Percentiles rank a stretch among this genome's conserved stretches.
Evolutionary conservation across 2,113 vertebrate genomes (phyloP).

Genomic region (Isurus oxyrinchus): DNA sequence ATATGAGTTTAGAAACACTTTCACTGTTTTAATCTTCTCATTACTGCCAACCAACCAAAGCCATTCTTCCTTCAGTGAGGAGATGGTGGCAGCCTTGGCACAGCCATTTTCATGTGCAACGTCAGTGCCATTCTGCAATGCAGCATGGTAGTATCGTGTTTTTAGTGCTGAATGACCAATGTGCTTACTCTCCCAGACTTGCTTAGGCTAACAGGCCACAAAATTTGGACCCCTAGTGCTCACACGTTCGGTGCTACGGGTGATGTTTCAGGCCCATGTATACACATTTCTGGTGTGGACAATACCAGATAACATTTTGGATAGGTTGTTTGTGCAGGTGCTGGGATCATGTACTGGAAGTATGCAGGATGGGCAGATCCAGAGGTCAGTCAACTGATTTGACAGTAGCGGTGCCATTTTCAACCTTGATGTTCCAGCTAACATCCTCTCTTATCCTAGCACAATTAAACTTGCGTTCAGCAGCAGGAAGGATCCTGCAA

Average conservation of each 20-base stretch:
- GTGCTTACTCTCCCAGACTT: not conserved
- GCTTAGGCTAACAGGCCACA: not conserved
- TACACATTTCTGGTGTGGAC: too few relatives aligned
- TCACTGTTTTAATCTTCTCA: not conserved
- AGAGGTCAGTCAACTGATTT: not conserved
- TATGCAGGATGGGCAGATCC: not conserved
- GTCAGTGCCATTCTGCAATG: not conserved
- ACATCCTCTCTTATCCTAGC: not conserved
- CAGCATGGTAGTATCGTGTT: not conserved
- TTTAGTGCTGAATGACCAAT: not conserved
- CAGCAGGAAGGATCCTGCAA: too few relatives aligned
- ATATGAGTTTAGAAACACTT: not conserved
- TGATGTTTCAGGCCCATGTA: not conserved
- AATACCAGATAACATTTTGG: not conserved
- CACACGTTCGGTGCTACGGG: not conserved
- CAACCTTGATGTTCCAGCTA: not conserved
- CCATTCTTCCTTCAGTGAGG: not conserved
- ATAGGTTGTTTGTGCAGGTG: not conserved
- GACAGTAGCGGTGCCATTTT: not conserved
- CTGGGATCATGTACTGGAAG: not conserved
- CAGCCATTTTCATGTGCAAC: not conserved
- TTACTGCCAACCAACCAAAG: not conserved
- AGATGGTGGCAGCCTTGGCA: not conserved
- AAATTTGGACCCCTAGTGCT: not conserved
- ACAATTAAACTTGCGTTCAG: too few relatives aligned